Percentiles rank a stretch among this genome's conserved stretches.
These are phyloP conservation scores for Diplosoma virens DNA, from an alignment of 23 tunicate genomes.

Conservation along the genomic window DNA sequence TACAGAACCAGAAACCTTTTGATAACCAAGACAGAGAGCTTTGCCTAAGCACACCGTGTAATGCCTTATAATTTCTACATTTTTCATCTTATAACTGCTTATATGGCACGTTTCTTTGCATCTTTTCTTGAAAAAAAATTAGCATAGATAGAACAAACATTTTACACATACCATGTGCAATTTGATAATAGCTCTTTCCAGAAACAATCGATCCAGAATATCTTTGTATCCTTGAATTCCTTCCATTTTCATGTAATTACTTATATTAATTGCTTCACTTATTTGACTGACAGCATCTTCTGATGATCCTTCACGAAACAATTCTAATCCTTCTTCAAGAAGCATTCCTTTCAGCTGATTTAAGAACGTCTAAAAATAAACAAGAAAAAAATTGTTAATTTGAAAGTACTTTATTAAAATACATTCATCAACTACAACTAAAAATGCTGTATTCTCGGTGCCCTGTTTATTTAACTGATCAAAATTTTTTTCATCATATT, in stretches of 20 bases:
- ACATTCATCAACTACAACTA: too few species aligned
- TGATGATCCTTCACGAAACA: slow-evolving; percentile 31
- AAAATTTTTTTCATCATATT: too few species aligned
- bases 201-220: slow-evolving; percentile 39
- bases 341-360: slow-evolving; percentile 79
- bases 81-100: too few species aligned
- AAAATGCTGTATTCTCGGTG: neutral
- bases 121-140: too few species aligned
- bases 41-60: too few species aligned
- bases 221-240: slow-evolving; percentile 57
- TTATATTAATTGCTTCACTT: slow-evolving; percentile 77
- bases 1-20: too few species aligned
- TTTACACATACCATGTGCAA: slow-evolving; percentile 34
- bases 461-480: too few species aligned
- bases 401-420: neutral
- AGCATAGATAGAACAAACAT: too few species aligned
- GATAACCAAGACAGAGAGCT: too few species aligned
- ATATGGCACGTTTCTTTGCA: too few species aligned
- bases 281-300: slow-evolving; percentile 55
- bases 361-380: slow-evolving; percentile 55
- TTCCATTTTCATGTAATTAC: slow-evolving; percentile 69
- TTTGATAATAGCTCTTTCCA: slow-evolving; percentile 58
- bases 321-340: slow-evolving; percentile 60
- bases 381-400: too few species aligned
- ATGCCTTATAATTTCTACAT: too few species aligned